A percentile compares a stretch with the other conserved stretches of the same genome.
These are phyloP conservation scores for Drosophila tristis DNA, from an alignment of 1,140 invertebrate genomes.

Conservation along the genomic window DNA sequence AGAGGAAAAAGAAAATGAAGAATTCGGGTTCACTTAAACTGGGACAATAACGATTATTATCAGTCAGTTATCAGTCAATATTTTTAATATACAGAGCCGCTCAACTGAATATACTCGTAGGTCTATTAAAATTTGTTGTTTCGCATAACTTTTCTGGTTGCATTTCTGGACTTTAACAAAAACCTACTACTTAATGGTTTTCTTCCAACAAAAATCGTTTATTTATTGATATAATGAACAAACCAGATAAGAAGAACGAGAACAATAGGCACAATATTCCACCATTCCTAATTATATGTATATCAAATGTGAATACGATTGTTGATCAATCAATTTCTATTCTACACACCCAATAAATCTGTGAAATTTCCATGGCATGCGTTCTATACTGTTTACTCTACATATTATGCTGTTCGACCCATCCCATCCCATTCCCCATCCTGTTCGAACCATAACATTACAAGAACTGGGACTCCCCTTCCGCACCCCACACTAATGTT, in stretches of 20 bases:
- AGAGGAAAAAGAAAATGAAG: no score
- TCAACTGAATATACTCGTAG: no score
- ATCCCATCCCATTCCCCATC: neutral
- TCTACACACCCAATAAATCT: slow-evolving; percentile 22
- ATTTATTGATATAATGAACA: neutral
- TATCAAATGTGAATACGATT: slow-evolving; percentile 5
- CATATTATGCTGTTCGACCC: slow-evolving; percentile 12
- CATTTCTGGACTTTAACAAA: no score
- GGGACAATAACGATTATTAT: no score
- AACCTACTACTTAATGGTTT: neutral
- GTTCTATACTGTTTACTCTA: slow-evolving; percentile 32
- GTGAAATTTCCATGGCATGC: slow-evolving; percentile 16
- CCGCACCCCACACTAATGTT: slow-evolving; percentile 10
- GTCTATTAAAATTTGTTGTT: no score
- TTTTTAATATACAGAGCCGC: no score
- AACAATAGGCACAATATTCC: no score
- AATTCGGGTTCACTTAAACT: no score
- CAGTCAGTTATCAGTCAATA: no score
- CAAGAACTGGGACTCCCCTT: slow-evolving; percentile 15
- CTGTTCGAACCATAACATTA: slow-evolving; percentile 35
- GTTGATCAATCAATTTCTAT: slow-evolving; percentile 11
- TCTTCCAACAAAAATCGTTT: neutral
- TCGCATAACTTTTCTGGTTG: no score
- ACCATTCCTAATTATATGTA: no score
- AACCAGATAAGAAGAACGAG: slow-evolving; percentile 7